These are phyloP conservation scores for Neopelma chrysocephalum DNA, from an alignment of 2,797 vertebrate species.

Conservation along the genomic window DNA sequence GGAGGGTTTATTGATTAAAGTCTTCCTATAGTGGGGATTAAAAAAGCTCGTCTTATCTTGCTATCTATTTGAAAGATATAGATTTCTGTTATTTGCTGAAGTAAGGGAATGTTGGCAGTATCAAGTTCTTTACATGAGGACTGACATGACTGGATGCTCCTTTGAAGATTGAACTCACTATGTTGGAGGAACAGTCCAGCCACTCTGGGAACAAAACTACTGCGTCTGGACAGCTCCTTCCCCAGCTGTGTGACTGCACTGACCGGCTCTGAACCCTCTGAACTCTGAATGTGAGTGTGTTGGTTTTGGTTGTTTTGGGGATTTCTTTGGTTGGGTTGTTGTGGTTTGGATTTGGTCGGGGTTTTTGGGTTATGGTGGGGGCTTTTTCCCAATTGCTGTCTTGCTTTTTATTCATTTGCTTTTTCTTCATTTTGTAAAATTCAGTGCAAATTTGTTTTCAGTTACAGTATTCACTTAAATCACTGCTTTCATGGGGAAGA, in stretches of 20 bases:
- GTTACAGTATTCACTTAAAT: background rate
- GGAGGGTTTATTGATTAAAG: conserved; percentile 61
- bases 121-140: conserved; percentile 24
- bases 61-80: conserved; percentile 48
- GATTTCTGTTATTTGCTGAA: conserved; percentile 55
- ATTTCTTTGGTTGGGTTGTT: background rate
- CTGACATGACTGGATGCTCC: background rate
- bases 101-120: conserved; percentile 29
- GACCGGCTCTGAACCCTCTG: background rate
- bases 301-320: background rate
- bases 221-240: background rate
- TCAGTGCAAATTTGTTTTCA: background rate
- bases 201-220: background rate
- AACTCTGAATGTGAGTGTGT: accelerated
- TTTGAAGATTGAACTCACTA: conserved; percentile 45
- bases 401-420: background rate
- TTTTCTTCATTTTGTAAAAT: too few relatives aligned
- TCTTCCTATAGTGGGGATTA: conserved; percentile 11
- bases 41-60: conserved; percentile 30
- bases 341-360: background rate
- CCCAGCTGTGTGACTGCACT: background rate
- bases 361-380: background rate
- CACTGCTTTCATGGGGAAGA: background rate
- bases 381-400: accelerated
- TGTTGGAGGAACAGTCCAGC: background rate